These are phyloP conservation scores for Anodontia alba DNA, from an alignment of 2,888 invertebrate species.

Conservation along the genomic window DNA sequence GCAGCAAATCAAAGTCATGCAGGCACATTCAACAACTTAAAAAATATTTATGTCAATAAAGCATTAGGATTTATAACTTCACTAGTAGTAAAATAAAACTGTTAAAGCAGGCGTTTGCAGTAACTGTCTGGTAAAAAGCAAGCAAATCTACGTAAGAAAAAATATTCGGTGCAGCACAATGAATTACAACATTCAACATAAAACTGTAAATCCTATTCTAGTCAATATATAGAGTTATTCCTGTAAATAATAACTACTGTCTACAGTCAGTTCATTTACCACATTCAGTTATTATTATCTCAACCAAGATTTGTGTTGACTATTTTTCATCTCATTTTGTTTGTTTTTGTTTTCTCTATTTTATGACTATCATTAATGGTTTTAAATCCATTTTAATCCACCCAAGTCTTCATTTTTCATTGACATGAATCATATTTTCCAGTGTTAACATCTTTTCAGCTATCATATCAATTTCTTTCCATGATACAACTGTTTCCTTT, in stretches of 20 bases:
- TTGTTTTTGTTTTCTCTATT: no score
- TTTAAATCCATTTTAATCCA: neutral
- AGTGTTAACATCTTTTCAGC: neutral
- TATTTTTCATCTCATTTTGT: no score
- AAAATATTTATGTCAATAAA: neutral
- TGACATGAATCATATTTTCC: neutral
- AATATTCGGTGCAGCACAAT: constrained; percentile 3
- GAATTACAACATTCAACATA: constrained; percentile 8
- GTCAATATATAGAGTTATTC: no score
- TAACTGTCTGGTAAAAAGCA: constrained; percentile 1
- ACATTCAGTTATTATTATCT: no score
- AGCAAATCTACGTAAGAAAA: constrained; percentile 10
- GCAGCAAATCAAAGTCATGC: constrained; percentile 16
- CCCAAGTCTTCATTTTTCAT: neutral
- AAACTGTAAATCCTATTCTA: neutral
- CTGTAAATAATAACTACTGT: no score
- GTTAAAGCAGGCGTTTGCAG: constrained; percentile 1
- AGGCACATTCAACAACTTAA: neutral
- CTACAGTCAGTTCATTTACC: no score
- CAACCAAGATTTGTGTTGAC: no score
- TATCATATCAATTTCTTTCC: no score
- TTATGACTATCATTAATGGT: no score
- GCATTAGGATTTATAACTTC: neutral
- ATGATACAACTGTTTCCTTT: neutral
- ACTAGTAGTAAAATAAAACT: constrained; percentile 3